Evolutionary conservation across 2,797 vertebrate genomes (phyloP), one percentile per base, ranked within the genome.

Genomic region (Microchirus variegatus): DNA sequence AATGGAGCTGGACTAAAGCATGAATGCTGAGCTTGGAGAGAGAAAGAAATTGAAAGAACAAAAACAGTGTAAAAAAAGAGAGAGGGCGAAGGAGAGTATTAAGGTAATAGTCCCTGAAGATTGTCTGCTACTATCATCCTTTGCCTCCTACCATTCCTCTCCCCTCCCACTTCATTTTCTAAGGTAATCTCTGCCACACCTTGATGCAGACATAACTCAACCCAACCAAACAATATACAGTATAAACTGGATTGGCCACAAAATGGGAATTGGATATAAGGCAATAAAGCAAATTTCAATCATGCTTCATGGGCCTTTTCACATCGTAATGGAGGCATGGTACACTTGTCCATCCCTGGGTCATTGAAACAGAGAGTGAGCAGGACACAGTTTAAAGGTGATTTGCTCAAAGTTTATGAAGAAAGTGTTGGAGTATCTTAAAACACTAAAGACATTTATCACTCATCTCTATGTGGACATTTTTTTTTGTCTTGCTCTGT

Each of bases 281-380:
- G 91, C 88, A 90, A 90, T 91, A 91, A 90, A 92, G 85, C 82
- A 88, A 89, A 91, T 92, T 92, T 91, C 91, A 91, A 91, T 92
- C 90, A 84, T 57, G 61, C 80, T 78, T 70, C 70, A 73, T 62
- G 63, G 78, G 73, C 60, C 64, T 78, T 75, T 77, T 81, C 58
- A 77, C 77, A 84, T 66, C 54, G 70, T 73, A 64, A 14, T 48
- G 43, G 69, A 79, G 81, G 60, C 19, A 70, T 80, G 67, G 80
- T 83, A 83, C 77, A 84, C 84, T 82, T 88, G 85, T 84, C 75
- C 67, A 86, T 81, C 81, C 62, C 60, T 69, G 82, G 83, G 82
- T 88, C 88, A 87, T 75, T 50, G 78, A 82, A 86, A 89, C 77
- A 85, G 68, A 83, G 67, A 82, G 64, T 18, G 75, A 60, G 60